Percentiles rank a stretch among this genome's conserved stretches.
Conservation (phyloP, 2,888 invertebrate genomes). For the Autographa pulchrina region DNA sequence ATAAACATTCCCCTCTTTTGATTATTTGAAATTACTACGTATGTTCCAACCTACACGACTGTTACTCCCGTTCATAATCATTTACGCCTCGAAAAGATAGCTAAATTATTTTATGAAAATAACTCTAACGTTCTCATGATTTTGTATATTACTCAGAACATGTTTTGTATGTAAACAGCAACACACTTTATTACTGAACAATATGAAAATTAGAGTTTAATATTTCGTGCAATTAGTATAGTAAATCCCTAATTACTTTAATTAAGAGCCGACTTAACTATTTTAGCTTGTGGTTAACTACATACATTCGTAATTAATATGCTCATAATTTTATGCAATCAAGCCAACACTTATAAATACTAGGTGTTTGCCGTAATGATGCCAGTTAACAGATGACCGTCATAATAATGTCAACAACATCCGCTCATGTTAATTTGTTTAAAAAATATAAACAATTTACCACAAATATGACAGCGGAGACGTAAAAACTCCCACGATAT, state of each 20-base stretch:
- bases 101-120: constrained; percentile 55
- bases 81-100: constrained; percentile 53
- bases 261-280: constrained; percentile 1
- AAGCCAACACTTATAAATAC: constrained; percentile 19
- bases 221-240: not conserved
- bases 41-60: constrained; percentile 51
- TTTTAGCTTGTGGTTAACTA: constrained; percentile 4
- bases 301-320: not conserved
- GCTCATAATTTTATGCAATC: constrained; percentile 15
- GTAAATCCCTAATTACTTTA: not conserved
- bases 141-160: constrained; percentile 17
- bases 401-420: constrained; percentile 52
- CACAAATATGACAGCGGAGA: constrained; percentile 59
- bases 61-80: constrained; percentile 56
- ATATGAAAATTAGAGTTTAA: not conserved
- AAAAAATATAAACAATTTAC: constrained; percentile 65
- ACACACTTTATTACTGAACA: not conserved
- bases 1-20: constrained; percentile 63
- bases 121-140: constrained; percentile 38
- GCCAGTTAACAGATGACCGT: constrained; percentile 28
- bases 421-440: constrained; percentile 55
- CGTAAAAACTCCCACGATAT: constrained; percentile 69
- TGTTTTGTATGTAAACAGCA: not conserved
- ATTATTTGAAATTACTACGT: constrained; percentile 61
- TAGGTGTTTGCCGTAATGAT: constrained; percentile 26